These are phyloP conservation scores for Stegodyphus dumicola DNA, from an alignment of 1,140 invertebrate species.

Conservation along the genomic window DNA sequence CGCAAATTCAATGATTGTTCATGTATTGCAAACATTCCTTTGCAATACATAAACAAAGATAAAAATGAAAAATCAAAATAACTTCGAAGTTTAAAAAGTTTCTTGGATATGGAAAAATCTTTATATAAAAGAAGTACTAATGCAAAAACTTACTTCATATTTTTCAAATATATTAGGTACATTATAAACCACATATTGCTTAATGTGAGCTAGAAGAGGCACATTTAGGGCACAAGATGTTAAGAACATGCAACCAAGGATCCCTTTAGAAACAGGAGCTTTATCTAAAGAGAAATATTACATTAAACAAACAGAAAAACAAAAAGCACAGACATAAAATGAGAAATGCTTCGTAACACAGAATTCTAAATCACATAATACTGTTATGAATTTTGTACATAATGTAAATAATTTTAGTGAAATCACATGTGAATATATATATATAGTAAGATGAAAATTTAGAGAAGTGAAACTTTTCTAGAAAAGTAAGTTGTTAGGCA, in stretches of 20 bases:
- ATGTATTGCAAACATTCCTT: too few relatives aligned
- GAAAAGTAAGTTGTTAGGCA: too few relatives aligned
- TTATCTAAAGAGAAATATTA: slow-evolving; percentile 67
- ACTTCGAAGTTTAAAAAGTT: background rate
- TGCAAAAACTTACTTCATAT: slow-evolving; percentile 65
- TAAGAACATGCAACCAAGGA: slow-evolving; percentile 69
- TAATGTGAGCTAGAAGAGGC: slow-evolving; percentile 68
- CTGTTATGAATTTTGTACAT: too few relatives aligned
- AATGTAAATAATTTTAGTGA: too few relatives aligned
- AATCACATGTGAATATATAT: too few relatives aligned
- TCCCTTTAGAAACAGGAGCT: slow-evolving; percentile 70
- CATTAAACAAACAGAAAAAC: background rate
- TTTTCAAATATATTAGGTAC: slow-evolving; percentile 67
- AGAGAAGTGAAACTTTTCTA: too few relatives aligned
- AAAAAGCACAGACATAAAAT: background rate
- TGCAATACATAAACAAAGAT: too few relatives aligned
- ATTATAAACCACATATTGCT: slow-evolving; percentile 68
- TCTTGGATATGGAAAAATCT: background rate
- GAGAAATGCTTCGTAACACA: too few relatives aligned
- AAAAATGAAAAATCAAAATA: background rate
- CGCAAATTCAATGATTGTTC: too few relatives aligned
- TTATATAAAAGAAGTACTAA: background rate
- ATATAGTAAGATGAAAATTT: too few relatives aligned
- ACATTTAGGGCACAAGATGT: slow-evolving; percentile 71
- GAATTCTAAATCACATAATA: too few relatives aligned